These are phyloP conservation scores for Gandaritis pyraliata DNA, from an alignment of 2,888 invertebrate species.

Conservation along the genomic window DNA sequence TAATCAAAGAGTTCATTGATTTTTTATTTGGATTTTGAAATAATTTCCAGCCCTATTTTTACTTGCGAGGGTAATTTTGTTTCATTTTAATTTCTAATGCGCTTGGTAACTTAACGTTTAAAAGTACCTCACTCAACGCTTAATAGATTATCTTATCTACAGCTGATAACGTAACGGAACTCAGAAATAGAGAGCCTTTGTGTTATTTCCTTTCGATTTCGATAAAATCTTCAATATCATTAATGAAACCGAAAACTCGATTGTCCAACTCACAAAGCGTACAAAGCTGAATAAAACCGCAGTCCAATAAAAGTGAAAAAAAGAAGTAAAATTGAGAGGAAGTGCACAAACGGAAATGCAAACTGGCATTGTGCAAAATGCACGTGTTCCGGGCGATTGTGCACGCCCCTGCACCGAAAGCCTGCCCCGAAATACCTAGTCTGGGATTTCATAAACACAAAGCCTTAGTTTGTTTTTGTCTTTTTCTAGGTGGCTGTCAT, in stretches of 20 bases:
- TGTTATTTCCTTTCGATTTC: slow-evolving; percentile 78
- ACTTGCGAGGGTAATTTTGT: neutral
- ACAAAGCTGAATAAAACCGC: slow-evolving; percentile 77
- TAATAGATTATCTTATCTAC: slow-evolving; percentile 21
- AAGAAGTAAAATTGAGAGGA: slow-evolving; percentile 82
- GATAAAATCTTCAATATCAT: slow-evolving; percentile 80
- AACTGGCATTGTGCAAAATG: slow-evolving; percentile 82
- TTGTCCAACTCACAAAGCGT: slow-evolving; percentile 74
- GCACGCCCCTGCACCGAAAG: slow-evolving; percentile 67
- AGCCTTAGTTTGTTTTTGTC: neutral
- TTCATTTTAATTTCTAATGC: neutral
- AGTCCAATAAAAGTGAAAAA: slow-evolving; percentile 79
- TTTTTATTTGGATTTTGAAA: no score
- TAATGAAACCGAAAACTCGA: slow-evolving; percentile 84
- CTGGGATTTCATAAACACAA: slow-evolving; percentile 21
- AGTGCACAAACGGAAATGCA: slow-evolving; percentile 84
- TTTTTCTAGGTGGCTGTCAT: neutral
- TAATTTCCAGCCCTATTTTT: no score
- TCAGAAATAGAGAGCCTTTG: slow-evolving; percentile 49
- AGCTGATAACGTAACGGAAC: slow-evolving; percentile 43
- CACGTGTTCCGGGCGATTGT: slow-evolving; percentile 83
- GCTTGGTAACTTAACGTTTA: neutral
- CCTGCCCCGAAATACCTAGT: slow-evolving; percentile 53
- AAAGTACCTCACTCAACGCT: slow-evolving; percentile 1
- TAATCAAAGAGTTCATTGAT: no score